Conservation (phyloP, 1,140 invertebrate species). For the Asobara japonica region DNA sequence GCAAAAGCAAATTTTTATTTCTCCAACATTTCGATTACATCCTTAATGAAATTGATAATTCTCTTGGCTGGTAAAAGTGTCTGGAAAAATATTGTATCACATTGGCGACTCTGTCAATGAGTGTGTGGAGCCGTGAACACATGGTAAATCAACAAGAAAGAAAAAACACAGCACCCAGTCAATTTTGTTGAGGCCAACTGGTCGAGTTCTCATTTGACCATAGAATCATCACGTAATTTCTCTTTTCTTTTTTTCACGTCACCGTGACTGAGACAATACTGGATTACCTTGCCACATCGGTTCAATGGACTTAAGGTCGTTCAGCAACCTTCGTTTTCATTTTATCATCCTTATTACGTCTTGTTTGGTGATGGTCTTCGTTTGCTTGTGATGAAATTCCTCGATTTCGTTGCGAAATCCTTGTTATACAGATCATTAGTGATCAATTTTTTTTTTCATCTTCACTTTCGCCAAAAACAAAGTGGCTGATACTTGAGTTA, state of each 20-base stretch:
- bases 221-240: not conserved
- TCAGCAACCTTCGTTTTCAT: slow-evolving; percentile 30
- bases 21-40: too few relatives aligned
- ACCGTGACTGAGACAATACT: not conserved
- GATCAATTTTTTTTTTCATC: not conserved
- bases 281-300: slow-evolving; percentile 15
- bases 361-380: not conserved
- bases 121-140: not conserved
- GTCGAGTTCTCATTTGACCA: not conserved
- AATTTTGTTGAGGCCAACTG: not conserved
- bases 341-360: slow-evolving; percentile 19
- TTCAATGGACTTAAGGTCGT: slow-evolving; percentile 36
- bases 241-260: slow-evolving; percentile 5
- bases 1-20: too few relatives aligned
- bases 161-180: not conserved
- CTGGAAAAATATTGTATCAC: too few relatives aligned
- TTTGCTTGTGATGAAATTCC: slow-evolving; percentile 1
- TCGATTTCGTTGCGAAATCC: not conserved
- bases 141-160: not conserved
- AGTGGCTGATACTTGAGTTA: too few relatives aligned
- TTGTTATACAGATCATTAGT: not conserved
- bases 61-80: too few relatives aligned
- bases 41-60: too few relatives aligned
- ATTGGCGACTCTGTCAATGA: not conserved
- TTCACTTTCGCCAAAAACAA: too few relatives aligned